Conservation (phyloP, 1,140 invertebrate species). For the Euura lappo region DNA sequence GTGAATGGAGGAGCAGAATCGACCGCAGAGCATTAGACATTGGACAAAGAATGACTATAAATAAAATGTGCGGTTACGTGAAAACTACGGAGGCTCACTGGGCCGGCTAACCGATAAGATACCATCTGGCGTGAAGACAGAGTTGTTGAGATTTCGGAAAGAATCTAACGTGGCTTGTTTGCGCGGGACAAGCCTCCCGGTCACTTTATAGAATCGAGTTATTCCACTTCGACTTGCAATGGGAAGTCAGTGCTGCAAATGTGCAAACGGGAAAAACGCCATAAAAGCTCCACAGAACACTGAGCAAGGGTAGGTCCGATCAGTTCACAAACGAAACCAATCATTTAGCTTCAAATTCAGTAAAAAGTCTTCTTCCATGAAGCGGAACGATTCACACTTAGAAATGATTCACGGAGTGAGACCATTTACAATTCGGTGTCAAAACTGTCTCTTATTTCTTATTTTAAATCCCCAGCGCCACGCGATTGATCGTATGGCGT, state of each 20-base stretch:
- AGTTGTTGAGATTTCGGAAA: background rate
- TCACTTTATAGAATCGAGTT: background rate
- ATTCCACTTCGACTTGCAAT: conserved; percentile 32
- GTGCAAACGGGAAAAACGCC: conserved; percentile 53
- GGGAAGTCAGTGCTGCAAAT: conserved; percentile 64
- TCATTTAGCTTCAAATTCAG: no score
- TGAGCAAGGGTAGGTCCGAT: background rate
- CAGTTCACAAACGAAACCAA: background rate
- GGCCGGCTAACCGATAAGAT: background rate
- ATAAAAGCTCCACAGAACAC: conserved; percentile 28
- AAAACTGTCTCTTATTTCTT: no score
- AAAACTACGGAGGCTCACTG: conserved; percentile 6
- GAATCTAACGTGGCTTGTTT: background rate
- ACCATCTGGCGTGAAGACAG: background rate
- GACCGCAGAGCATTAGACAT: conserved; percentile 11
- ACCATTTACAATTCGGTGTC: background rate
- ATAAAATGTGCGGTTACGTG: conserved; percentile 16
- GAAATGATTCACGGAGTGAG: background rate
- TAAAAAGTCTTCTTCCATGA: background rate
- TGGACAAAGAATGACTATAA: conserved; percentile 10
- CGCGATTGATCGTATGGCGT: no score
- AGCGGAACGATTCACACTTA: background rate
- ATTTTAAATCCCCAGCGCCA: no score
- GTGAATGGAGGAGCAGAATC: conserved; percentile 3
- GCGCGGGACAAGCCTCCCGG: background rate